Base-by-base conservation (phyloP, 2,797 vertebrate species). In the Peromyscus nudipes region DNA sequence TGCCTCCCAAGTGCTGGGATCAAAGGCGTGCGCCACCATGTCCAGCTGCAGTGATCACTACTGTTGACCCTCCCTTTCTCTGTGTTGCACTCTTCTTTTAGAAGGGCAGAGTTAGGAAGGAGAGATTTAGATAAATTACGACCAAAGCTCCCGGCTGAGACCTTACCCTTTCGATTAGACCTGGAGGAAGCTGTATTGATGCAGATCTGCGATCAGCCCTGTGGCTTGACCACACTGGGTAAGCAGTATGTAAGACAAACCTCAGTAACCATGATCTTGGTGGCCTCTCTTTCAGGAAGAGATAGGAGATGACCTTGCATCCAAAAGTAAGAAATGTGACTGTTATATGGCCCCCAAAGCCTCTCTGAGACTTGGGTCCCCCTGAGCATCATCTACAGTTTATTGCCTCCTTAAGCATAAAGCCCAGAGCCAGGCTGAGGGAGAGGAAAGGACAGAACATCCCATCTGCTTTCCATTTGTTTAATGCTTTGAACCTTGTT, bases 401-500 rank as follows among this genome's bases (percentile, higher is more conserved):
- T 29, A 69, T 13, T 49, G 49, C 40, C 82, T 92, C 75, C 73
- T 77, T 65, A 46, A 86, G 49, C 23, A 60, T 43, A 55, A 87
- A 88, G 75, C 43, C 67, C 25, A 96, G 55, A 79, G 73, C 60
- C 79, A 46, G 52, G 80, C 43, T 37, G 10, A 57, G 37, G 27
- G 17, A 46, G 75, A 85, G 37, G 88, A 79, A 52, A 93, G 57
- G 27, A 40, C 43, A 37, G 25, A 55, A 37, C 27, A 55, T 37
- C 49, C 64, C 86, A 73, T 40, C 60, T 81, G 46, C 81, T 86
- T 97, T 55, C 17, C 67, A 69, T 67, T 25, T 62, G 31, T 96
- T 96, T 96, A 94, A 94, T 97, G 93, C 80, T 92, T 83, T 76
- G 84, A 96, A 67, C 71, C 43, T 88, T 9, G 4, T 86, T 80